Evolutionary conservation across 2,113 vertebrate species (phyloP).

Genomic region (Okapia johnstoni): DNA sequence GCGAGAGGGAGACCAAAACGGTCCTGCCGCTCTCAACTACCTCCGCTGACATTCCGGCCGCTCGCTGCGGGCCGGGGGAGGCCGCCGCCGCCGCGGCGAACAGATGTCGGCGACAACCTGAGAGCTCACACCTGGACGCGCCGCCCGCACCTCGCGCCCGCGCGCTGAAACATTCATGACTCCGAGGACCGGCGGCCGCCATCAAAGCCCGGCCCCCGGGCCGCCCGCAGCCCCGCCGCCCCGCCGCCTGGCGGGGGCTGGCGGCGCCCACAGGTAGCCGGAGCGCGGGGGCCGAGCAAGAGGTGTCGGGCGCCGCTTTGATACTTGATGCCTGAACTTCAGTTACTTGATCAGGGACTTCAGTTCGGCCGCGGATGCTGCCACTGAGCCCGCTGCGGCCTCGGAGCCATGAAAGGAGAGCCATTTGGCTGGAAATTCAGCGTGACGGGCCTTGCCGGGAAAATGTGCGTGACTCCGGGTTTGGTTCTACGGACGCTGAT

Average conservation of each 20-base stretch:
- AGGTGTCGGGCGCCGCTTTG: slow-evolving; percentile 65
- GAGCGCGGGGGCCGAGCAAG: neutral
- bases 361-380: slow-evolving; percentile 66
- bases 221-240: neutral
- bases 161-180: slow-evolving; percentile 88
- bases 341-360: slow-evolving; percentile 77
- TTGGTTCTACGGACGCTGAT: rapidly evolving
- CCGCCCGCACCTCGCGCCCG: slow-evolving; percentile 76
- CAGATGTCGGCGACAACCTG: slow-evolving; percentile 93
- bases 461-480: neutral
- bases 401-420: slow-evolving; percentile 27
- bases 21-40: slow-evolving; percentile 81
- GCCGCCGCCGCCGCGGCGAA: slow-evolving; percentile 79
- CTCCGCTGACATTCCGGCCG: slow-evolving; percentile 88
- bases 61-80: slow-evolving; percentile 80
- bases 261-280: neutral
- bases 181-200: slow-evolving; percentile 79
- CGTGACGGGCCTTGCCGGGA: neutral
- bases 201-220: slow-evolving; percentile 81
- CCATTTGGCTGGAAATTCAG: slow-evolving; percentile 13
- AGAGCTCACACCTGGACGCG: slow-evolving; percentile 90
- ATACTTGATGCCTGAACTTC: slow-evolving; percentile 73
- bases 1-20: slow-evolving; percentile 87
- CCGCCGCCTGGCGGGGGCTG: slow-evolving; percentile 26
- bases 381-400: slow-evolving; percentile 41